These are phyloP conservation scores for Danaus melanippus DNA, from an alignment of 1,140 invertebrate species.

Conservation along the genomic window DNA sequence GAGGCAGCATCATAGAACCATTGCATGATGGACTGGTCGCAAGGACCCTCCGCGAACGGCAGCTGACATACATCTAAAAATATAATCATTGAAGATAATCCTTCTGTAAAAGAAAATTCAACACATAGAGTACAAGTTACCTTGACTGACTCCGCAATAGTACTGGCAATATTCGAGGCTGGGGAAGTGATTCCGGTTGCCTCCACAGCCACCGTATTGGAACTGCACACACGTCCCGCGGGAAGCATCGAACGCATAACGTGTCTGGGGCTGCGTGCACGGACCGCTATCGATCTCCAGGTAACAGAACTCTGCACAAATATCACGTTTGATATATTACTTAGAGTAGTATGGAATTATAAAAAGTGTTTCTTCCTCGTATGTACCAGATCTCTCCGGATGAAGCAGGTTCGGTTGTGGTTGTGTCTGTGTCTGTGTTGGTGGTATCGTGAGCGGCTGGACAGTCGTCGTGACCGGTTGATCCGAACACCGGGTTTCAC, in stretches of 20 bases:
- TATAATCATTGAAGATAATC: background rate
- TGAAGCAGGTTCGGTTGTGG: constrained; percentile 14
- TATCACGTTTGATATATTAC: background rate
- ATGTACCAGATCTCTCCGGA: constrained; percentile 4
- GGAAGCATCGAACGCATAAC: constrained; percentile 86
- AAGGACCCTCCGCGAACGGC: constrained; percentile 81
- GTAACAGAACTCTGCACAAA: constrained; percentile 80
- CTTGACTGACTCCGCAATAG: constrained; percentile 81
- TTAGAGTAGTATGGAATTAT: background rate
- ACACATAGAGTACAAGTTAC: constrained; percentile 45
- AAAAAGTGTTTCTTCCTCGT: background rate
- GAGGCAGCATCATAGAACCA: constrained; percentile 88
- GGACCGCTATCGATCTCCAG: constrained; percentile 77
- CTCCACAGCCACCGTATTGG: constrained; percentile 86
- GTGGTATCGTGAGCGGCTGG: constrained; percentile 6
- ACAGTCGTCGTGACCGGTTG: constrained; percentile 22
- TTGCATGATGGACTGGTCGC: constrained; percentile 75
- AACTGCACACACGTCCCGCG: constrained; percentile 88
- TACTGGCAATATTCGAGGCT: constrained; percentile 83
- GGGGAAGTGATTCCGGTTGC: constrained; percentile 90
- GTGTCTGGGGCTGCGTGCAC: constrained; percentile 74
- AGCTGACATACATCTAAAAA: constrained; percentile 80
- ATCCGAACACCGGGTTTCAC: constrained; percentile 67
- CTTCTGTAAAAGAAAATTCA: background rate
- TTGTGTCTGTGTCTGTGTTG: constrained; percentile 16